Evolutionary conservation across 2,888 invertebrate species (phyloP), one percentile per base, ranked within the genome.

Genomic region (Plusia festucae): DNA sequence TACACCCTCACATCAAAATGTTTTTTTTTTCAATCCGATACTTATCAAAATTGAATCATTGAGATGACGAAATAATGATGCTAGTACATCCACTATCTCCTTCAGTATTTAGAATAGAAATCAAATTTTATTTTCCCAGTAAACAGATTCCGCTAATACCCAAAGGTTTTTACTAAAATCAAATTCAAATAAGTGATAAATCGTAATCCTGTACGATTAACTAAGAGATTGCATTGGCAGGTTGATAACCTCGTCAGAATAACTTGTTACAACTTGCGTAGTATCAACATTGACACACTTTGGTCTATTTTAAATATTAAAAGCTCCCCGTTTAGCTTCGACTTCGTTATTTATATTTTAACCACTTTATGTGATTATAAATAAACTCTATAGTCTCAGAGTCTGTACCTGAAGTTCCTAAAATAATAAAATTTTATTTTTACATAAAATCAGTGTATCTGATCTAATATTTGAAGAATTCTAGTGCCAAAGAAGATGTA

Each of bases 221-320:
- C 5, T 15, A 32, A 22, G 30, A 54, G 57, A 57, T 54, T 58
- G 68, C 62, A 58, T 46, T 20, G 51, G 20, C 44, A 52, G 51
- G 65, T 54, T 53, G 75, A 34, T 64, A 30, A 34, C 70, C 75
- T 75, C 75, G 75, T 24, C 18, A 8, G 15, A 40, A 15, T 20
- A 60, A 30, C 60, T 20, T 49, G 64, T 53, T 40, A 51, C 30
- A 27, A 53, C 51, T 58, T 59, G 68, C 34, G 20, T 55, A 22
- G n/a, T 54, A 34, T 53, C 32, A 40, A 73, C 58, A 74, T 73
- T 71, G 53, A 51, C 56, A 64, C 56, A 74, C 59, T 60, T 51
- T n/a, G 22, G 1, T n/a, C 20, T 56, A 55, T 51, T 62, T 58
- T 34, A 49, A 40, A 49, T 55, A 18, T 9, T 30, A 16, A 60